Percentiles rank a stretch among this genome's conserved stretches.
These are phyloP conservation scores for Borostomias antarcticus DNA, from an alignment of 2,797 vertebrate genomes.

Conservation along the genomic window DNA sequence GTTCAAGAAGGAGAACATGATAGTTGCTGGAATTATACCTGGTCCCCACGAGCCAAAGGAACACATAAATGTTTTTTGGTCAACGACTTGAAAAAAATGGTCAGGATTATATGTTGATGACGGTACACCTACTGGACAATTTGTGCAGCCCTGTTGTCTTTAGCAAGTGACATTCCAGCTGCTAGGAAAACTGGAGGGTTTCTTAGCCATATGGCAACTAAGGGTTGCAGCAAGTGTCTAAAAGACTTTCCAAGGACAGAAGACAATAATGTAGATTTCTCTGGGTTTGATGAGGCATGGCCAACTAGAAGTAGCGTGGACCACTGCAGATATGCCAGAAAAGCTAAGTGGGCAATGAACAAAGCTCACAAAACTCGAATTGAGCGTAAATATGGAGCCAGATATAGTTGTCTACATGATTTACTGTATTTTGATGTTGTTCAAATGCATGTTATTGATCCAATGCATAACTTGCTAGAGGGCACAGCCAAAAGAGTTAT, in stretches of 20 bases:
- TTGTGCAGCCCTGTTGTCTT: background rate
- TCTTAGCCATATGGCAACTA: background rate
- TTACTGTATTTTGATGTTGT: conserved; percentile 11
- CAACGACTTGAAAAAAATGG: background rate
- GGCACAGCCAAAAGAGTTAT: conserved; percentile 18
- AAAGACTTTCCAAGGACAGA: too few relatives aligned
- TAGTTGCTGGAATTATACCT: conserved; percentile 14
- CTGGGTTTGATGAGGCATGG: conserved; percentile 1
- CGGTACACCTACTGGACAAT: too few relatives aligned
- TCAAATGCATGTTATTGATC: conserved; percentile 17
- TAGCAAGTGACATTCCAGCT: conserved; percentile 2
- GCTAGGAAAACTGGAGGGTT: background rate
- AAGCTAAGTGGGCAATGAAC: conserved; percentile 6
- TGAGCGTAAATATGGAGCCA: conserved; percentile 8
- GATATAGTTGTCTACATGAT: conserved; percentile 13
- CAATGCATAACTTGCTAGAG: conserved; percentile 12
- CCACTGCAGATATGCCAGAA: conserved; percentile 2
- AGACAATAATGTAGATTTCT: conserved; percentile 4
- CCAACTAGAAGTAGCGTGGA: background rate
- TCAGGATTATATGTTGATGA: background rate
- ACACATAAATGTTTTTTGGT: conserved; percentile 21
- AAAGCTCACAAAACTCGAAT: background rate
- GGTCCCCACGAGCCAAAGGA: conserved; percentile 18
- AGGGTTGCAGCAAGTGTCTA: too few relatives aligned
- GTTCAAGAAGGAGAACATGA: conserved; percentile 13